Evolutionary conservation across 2,888 invertebrate genomes (phyloP), one percentile per base, ranked within the genome.

Genomic region (Willowsia nigromaculata): DNA sequence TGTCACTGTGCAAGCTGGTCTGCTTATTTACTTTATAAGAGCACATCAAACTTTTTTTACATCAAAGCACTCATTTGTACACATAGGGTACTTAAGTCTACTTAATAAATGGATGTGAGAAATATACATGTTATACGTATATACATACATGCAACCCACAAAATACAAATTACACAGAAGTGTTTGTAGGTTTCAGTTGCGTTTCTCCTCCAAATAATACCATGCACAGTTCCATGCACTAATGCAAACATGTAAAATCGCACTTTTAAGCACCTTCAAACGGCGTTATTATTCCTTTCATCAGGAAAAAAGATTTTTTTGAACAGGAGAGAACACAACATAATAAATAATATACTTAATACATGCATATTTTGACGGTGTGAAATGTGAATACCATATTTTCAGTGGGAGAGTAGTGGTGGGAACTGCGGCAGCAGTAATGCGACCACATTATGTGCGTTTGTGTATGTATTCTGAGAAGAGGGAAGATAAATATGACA

Each of bases 401-500:
- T 71, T 71, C 22, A 40, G 37, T 43, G n/a, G 13, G n/a, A 22
- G 43, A 43, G 40, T 62, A 43, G 22, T 40, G 43, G 43, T 71
- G 71, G 43, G 40, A 71, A 43, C 50, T 76, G 33, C 18, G 76
- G 76, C 7, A 9, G 53, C 15, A 76, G 76, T 76, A 76, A 76
- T 53, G 50, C 47, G 33, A 76, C 76, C 76, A 76, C 76, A 53
- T 50, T 15, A 76, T 47, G 47, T 74, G 37, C 25, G 74, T 47
- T 43, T 47, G 22, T 74, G 13, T 50, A 30, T 27, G 50, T 80
- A 71, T 53, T 80, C 81, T 76, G 88, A 85, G 90, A 89, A 89
- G 83, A 76, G 86, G 83, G 91, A 80, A 92, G 92, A 92, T 92
- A 92, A 92, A 92, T 92, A 91, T 90, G 91, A 91, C 91, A 90